Percentiles rank a stretch among this genome's conserved stretches.
Evolutionary conservation across 2,113 vertebrate species (phyloP).

Genomic region (Taxidea taxus): DNA sequence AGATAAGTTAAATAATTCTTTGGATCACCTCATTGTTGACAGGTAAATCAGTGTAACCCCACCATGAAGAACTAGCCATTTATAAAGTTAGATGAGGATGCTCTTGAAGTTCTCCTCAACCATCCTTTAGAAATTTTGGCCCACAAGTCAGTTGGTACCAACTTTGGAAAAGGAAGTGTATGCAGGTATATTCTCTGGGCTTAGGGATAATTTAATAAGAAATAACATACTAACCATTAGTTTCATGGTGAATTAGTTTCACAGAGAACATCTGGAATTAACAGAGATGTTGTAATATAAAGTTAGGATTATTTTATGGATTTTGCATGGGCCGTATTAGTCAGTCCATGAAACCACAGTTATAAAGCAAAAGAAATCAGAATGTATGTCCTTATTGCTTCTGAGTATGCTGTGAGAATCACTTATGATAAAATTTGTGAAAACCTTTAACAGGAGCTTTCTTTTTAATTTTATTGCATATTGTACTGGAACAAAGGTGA

Average conservation of each 20-base stretch:
- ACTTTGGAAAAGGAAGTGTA: not conserved
- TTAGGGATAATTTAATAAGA: not conserved
- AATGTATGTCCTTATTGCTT: not conserved
- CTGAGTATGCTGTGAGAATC: not conserved
- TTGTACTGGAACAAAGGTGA: not conserved
- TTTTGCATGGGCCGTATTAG: not conserved
- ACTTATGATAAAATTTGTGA: not conserved
- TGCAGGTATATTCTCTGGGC: not conserved
- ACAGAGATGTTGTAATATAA: not conserved
- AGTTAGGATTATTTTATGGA: not conserved
- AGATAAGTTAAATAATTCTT: not conserved
- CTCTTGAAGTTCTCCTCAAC: not conserved
- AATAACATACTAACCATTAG: not conserved
- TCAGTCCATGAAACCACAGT: not conserved
- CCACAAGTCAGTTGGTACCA: not conserved
- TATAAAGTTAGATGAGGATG: not conserved
- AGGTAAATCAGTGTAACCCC: not conserved
- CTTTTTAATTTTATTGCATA: not conserved
- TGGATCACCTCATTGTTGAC: not conserved
- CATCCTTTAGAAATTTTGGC: not conserved
- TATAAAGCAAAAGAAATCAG: not conserved
- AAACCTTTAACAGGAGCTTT: not conserved
- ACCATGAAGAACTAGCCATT: not conserved
- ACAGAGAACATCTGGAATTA: not conserved
- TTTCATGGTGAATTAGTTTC: not conserved